Evolutionary conservation across 2,888 invertebrate species (phyloP).

Genomic region (Agonum fuliginosum): DNA sequence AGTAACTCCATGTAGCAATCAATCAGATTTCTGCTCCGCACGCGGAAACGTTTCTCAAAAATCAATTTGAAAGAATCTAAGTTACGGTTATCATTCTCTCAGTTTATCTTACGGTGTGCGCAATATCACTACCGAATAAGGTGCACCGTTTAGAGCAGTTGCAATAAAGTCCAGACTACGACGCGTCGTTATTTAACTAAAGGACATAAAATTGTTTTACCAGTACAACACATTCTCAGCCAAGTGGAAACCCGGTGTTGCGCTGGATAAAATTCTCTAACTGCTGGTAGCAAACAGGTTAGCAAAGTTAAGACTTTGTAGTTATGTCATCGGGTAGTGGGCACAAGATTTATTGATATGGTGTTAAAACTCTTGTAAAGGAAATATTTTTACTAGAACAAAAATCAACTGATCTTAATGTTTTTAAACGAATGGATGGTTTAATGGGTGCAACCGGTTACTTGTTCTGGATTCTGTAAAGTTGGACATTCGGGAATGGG

Average conservation of each 20-base stretch:
- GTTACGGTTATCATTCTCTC: neutral
- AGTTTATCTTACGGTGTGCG: neutral
- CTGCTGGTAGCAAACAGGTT: neutral
- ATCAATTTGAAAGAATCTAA: constrained; percentile 3
- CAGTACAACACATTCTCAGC: constrained; percentile 50
- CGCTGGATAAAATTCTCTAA: neutral
- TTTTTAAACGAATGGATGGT: too few species aligned
- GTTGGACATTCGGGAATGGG: too few species aligned
- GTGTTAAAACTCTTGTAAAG: too few species aligned
- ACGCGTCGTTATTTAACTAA: constrained; percentile 53
- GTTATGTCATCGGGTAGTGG: constrained; percentile 12
- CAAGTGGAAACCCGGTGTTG: constrained; percentile 28
- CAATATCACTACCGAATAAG: constrained; percentile 52
- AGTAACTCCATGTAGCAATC: neutral
- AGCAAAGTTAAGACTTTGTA: constrained; percentile 3
- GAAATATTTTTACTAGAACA: too few species aligned
- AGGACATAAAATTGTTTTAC: constrained; percentile 55
- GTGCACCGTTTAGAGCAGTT: constrained; percentile 20
- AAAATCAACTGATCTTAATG: too few species aligned
- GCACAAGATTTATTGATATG: neutral
- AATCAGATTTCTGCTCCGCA: neutral
- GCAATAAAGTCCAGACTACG: constrained; percentile 41
- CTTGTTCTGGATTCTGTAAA: too few species aligned
- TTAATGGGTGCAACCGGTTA: too few species aligned
- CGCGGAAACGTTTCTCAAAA: neutral